Base-by-base conservation (phyloP, 2,113 vertebrate genomes). In the Tylochromis polylepis region DNA sequence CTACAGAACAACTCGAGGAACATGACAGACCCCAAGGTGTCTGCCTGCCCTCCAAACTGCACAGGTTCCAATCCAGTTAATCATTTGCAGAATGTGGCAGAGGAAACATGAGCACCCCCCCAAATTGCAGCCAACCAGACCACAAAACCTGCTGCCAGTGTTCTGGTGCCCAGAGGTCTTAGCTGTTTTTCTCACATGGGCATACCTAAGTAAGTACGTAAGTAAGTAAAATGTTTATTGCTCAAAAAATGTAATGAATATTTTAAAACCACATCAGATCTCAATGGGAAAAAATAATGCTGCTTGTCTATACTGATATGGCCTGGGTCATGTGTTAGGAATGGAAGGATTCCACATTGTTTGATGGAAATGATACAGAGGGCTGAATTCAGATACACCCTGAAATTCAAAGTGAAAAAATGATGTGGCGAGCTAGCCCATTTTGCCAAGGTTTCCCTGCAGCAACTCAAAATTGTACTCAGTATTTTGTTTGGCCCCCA, bases 331-430 rank as follows among this genome's bases (percentile, higher is more conserved):
- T 62, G 59, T 62, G 59, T 62, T 62, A 0, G 16, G 3, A 6
- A 2, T 2, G 9, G 29, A 62, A 2, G 16, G 59, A 11, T 62
- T 20, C 59, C 0, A 36, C 34, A 36, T 36, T 8, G 6, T 36
- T 36, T 2, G 29, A 62, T 34, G 59, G 5, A 20, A 20, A 34
- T 62, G 59, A 60, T 34, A 34, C 29, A 20, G 15, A 62, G 59
- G 58, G 58, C 29, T 34, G 29, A 60, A 60, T 60, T 60, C 58
- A 60, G 10, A 1, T 31, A 11, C 8, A 34, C 16, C 18, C 0
- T 1, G 1, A 60, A 60, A 60, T 31, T 60, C 29, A 2, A 60
- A 34, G 10, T 60, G 16, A 27, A 34, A 9, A 60, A 60, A 34
- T 20, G 10, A 6, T 60, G 29, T 60, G 9, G 58, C 27, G 1